Base-by-base conservation (phyloP, 2,113 vertebrate species). In the Carassius carassius region DNA sequence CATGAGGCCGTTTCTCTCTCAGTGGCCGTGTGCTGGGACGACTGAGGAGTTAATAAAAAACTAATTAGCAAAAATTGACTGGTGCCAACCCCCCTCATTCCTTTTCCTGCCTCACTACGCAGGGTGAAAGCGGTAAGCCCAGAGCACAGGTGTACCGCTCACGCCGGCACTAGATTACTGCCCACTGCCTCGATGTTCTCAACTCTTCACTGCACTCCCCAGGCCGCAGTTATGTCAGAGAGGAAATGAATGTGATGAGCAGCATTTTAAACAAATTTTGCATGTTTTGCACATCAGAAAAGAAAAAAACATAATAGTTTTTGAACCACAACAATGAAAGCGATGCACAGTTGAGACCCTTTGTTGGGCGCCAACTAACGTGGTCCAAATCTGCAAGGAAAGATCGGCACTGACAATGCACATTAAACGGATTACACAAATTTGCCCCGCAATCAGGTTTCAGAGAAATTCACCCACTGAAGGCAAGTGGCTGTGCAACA, bases 341-440 rank as follows among this genome's bases (percentile, higher is more conserved):
- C 76, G 19, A 47, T 29, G 63, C 7, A 63, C 79, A 54, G 81
- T 86, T 80, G 62, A 81, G 84, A n/a, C 47, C 63, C 84, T 19
- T 12, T 10, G 16, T 60, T 81, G 67, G 49, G 63, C 83, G 79
- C 79, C 73, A 85, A 87, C 86, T 78, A 88, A 89, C 85, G 63
- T 88, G 88, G 86, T 91, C 88, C 84, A 88, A 88, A 90, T 90
- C 85, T 81, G 85, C 82, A 14, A 72, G 13, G 83, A 86, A 88
- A 88, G 87, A 90, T 90, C 84, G 78, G 78, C 83, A 23, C 87
- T 89, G 90, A 90, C 89, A 90, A 90, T 85, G 84, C 83, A 88
- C 91, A 89, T 90, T 91, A 91, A 92, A 79, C 79, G 78, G 89
- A 92, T 92, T 91, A 92, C 90, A 86, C 87, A 86, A 92, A 89